These are phyloP conservation scores for Panorpa germanica DNA, from an alignment of 2,888 invertebrate genomes.

Conservation along the genomic window DNA sequence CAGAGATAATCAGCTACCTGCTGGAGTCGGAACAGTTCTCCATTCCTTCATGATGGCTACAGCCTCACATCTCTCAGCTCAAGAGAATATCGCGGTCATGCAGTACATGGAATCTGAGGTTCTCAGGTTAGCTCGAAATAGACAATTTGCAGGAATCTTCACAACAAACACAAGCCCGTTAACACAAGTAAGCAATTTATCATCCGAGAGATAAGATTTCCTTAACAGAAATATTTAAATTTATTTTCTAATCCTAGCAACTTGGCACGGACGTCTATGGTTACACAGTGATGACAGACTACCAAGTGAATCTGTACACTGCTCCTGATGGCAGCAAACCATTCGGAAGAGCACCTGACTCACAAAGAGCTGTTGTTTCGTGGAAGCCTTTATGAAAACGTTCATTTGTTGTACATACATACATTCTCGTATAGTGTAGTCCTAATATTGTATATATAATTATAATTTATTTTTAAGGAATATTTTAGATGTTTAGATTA, in stretches of 20 bases:
- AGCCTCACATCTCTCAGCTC: slow-evolving; percentile 36
- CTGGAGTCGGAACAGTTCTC: slow-evolving; percentile 46
- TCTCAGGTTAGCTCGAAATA: slow-evolving; percentile 39
- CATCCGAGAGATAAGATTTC: not conserved
- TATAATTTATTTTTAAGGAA: too few species aligned
- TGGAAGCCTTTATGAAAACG: too few species aligned
- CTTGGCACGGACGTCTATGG: slow-evolving; percentile 59
- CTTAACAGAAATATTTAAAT: too few species aligned
- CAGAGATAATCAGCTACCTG: slow-evolving; percentile 37
- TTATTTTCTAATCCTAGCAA: slow-evolving; percentile 57
- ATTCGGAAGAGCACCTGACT: slow-evolving; percentile 56
- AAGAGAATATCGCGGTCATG: slow-evolving; percentile 64
- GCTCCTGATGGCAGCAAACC: slow-evolving; percentile 51
- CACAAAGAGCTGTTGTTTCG: slow-evolving; percentile 56
- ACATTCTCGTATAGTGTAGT: too few species aligned
- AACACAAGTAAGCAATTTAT: slow-evolving; percentile 70
- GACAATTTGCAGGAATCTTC: slow-evolving; percentile 53
- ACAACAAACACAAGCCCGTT: slow-evolving; percentile 77
- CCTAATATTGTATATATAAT: too few species aligned
- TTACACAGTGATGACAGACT: slow-evolving; percentile 57
- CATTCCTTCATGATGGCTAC: slow-evolving; percentile 85
- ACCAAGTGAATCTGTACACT: slow-evolving; percentile 63
- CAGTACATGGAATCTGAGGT: slow-evolving; percentile 61
- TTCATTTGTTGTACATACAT: too few species aligned
- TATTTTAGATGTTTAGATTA: too few species aligned